These are phyloP conservation scores for Drosophila littoralis DNA, from an alignment of 1,140 invertebrate genomes.

Conservation along the genomic window DNA sequence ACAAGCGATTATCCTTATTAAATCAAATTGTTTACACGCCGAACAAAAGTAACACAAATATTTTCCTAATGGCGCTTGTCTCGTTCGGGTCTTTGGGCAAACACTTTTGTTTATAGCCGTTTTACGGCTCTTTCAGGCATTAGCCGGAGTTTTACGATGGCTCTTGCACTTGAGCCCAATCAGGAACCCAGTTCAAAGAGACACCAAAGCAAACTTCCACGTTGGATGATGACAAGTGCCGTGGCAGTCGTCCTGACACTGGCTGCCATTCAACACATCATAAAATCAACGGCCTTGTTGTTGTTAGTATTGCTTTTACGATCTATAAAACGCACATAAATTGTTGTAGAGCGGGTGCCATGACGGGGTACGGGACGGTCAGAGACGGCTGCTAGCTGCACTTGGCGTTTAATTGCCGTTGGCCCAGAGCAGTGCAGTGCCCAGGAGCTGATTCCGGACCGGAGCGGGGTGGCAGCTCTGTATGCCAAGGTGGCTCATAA, in stretches of 20 bases:
- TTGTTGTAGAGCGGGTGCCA: slow-evolving; percentile 51
- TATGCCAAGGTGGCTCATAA: slow-evolving; percentile 45
- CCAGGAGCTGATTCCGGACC: neutral
- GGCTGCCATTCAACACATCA: slow-evolving; percentile 70
- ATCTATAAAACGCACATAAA: slow-evolving; percentile 82
- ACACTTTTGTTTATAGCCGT: slow-evolving; percentile 78
- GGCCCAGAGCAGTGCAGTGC: slow-evolving; percentile 32
- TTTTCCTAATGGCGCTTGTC: slow-evolving; percentile 14
- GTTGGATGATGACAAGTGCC: slow-evolving; percentile 52
- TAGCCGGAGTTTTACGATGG: slow-evolving; percentile 69
- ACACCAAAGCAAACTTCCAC: slow-evolving; percentile 15
- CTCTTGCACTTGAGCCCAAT: slow-evolving; percentile 68
- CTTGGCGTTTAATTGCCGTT: slow-evolving; percentile 72
- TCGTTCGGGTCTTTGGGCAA: slow-evolving; percentile 39
- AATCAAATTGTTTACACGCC: slow-evolving; percentile 52
- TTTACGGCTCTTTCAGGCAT: slow-evolving; percentile 73
- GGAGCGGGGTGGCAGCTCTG: slow-evolving; percentile 10
- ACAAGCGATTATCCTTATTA: slow-evolving; percentile 67
- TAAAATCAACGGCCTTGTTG: slow-evolving; percentile 70
- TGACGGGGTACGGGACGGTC: neutral
- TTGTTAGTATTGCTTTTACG: slow-evolving; percentile 72
- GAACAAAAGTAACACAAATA: slow-evolving; percentile 42
- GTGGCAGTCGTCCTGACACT: slow-evolving; percentile 50
- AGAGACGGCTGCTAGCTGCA: slow-evolving; percentile 34
- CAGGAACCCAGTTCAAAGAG: slow-evolving; percentile 30